Percentiles rank a stretch among this genome's conserved stretches.
These are phyloP conservation scores for Akabosia matsudoensis DNA, from an alignment of 1,140 invertebrate species.

Conservation along the genomic window DNA sequence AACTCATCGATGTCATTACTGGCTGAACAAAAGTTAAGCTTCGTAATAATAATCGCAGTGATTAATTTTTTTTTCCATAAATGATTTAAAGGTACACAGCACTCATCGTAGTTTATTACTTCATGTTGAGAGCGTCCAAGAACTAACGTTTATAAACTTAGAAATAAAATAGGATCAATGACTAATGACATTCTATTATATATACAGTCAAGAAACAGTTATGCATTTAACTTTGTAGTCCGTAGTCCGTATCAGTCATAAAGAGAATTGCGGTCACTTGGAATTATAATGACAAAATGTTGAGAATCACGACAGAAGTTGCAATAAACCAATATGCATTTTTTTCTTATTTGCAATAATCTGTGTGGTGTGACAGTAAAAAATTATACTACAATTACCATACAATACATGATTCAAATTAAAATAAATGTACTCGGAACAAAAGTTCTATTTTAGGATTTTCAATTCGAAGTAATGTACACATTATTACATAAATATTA, in stretches of 20 bases:
- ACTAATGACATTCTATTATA: background rate
- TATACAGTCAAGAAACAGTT: background rate
- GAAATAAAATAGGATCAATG: background rate
- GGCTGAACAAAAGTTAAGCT: too few species aligned
- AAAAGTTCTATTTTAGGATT: too few species aligned
- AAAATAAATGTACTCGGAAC: too few species aligned
- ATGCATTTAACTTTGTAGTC: background rate
- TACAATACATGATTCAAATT: background rate
- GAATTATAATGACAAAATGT: background rate
- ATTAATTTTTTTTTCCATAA: too few species aligned
- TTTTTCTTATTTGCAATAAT: background rate
- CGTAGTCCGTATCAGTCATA: too few species aligned
- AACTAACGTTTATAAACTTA: too few species aligned
- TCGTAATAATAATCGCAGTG: too few species aligned
- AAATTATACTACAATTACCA: background rate
- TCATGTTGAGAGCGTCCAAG: background rate
- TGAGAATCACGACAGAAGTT: background rate
- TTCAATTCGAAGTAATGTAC: too few species aligned
- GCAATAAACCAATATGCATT: background rate
- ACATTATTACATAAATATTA: too few species aligned
- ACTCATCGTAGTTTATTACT: background rate
- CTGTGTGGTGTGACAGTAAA: background rate
- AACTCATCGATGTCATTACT: too few species aligned
- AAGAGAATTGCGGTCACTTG: background rate
- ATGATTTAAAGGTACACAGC: background rate